These are phyloP conservation scores for Argyrosomus regius DNA, from an alignment of 2,797 vertebrate genomes.

Conservation along the genomic window DNA sequence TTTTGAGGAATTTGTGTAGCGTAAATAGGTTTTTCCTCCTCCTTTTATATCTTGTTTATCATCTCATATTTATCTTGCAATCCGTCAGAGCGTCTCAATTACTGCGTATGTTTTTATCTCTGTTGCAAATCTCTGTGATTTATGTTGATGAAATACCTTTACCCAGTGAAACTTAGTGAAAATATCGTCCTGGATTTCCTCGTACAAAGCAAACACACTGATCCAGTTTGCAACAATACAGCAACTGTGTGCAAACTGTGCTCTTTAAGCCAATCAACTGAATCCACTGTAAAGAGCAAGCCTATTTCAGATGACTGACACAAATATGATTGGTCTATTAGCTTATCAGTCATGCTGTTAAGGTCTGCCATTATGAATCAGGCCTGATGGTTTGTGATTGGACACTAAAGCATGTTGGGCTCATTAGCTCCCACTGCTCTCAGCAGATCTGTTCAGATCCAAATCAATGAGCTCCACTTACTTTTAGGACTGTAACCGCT, in stretches of 20 bases:
- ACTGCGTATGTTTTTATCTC: not conserved
- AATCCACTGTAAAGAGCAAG: slow-evolving; percentile 44
- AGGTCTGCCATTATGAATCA: slow-evolving; percentile 64
- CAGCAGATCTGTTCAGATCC: slow-evolving; percentile 38
- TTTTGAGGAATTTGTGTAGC: not conserved
- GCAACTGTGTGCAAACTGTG: not conserved
- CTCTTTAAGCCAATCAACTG: slow-evolving; percentile 50
- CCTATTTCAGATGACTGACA: slow-evolving; percentile 62
- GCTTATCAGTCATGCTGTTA: slow-evolving; percentile 69
- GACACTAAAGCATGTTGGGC: slow-evolving; percentile 49
- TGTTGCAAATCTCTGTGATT: not conserved
- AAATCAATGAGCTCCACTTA: slow-evolving; percentile 55
- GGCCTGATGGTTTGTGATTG: slow-evolving; percentile 65
- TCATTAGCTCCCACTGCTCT: slow-evolving; percentile 45
- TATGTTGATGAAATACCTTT: not conserved
- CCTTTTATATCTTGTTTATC: not conserved
- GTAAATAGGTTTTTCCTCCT: not conserved
- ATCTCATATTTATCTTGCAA: slow-evolving; percentile 4
- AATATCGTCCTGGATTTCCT: not conserved
- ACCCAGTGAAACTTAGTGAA: not conserved
- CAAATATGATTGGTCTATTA: slow-evolving; percentile 68
- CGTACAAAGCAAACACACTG: not conserved
- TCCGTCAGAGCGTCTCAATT: not conserved
- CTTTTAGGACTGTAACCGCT: slow-evolving; percentile 32
- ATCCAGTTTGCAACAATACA: not conserved